A percentile compares a stretch with the other conserved stretches of the same genome.
These are phyloP conservation scores for Rhinoraja longicauda DNA, from an alignment of 2,797 vertebrate species.

Conservation along the genomic window DNA sequence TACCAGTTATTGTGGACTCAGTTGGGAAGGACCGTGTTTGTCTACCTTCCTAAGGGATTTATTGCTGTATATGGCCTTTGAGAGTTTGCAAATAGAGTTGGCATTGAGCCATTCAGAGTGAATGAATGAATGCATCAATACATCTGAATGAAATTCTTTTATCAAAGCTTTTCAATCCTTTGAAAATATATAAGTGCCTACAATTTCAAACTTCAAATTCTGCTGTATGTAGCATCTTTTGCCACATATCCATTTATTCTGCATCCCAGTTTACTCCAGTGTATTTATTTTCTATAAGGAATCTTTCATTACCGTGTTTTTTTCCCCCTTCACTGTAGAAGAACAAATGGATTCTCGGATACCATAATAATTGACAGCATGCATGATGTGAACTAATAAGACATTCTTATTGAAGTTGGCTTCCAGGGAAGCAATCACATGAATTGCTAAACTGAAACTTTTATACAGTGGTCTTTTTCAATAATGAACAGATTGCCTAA, in stretches of 20 bases:
- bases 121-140: not conserved
- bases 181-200: not conserved
- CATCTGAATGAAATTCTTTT: slow-evolving; percentile 11
- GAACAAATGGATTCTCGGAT: slow-evolving; percentile 13
- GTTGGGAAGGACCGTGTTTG: not conserved
- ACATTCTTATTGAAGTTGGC: slow-evolving; percentile 16
- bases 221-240: not conserved
- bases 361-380: slow-evolving; percentile 25
- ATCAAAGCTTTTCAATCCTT: not conserved
- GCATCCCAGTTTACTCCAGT: not conserved
- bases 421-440: slow-evolving; percentile 13
- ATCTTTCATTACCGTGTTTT: not conserved
- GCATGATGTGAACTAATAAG: slow-evolving; percentile 28
- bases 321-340: not conserved
- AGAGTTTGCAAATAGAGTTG: slow-evolving; percentile 3
- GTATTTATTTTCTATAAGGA: slow-evolving; percentile 23
- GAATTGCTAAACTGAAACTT: slow-evolving; percentile 28
- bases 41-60: not conserved
- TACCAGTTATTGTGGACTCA: not conserved
- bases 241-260: not conserved
- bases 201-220: not conserved
- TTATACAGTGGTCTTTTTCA: not conserved
- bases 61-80: not conserved
- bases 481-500: slow-evolving; percentile 29
- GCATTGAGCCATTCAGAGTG: not conserved